Percentiles rank a stretch among this genome's conserved stretches.
phyloP scores from a whole-genome alignment of 2,888 invertebrate species.

The Apamea anceps region DNA sequence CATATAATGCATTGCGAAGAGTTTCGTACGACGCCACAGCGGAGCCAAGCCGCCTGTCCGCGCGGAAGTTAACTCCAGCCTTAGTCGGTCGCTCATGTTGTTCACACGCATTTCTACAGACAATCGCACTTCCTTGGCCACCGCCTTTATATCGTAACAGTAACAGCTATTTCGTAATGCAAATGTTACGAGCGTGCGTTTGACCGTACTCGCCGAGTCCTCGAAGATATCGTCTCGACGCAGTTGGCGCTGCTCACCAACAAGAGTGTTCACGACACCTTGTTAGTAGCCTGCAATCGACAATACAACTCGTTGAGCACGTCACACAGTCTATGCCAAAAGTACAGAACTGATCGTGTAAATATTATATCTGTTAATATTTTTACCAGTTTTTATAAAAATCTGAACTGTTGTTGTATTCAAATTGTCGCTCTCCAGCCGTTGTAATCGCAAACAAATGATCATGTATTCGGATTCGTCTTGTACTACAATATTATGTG shows the following conservation, averaged over 20 bases:
- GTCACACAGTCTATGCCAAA: constrained; percentile 65
- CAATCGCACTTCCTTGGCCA: background rate
- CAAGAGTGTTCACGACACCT: background rate
- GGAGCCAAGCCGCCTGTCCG: background rate
- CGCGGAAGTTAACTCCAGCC: background rate
- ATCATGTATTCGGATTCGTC: constrained; percentile 19
- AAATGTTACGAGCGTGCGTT: background rate
- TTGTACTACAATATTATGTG: constrained; percentile 10
- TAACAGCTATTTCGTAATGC: background rate
- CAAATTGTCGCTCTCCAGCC: constrained; percentile 24
- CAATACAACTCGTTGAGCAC: constrained; percentile 29
- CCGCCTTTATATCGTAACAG: background rate
- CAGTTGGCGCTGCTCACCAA: background rate
- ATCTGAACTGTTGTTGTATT: constrained; percentile 49
- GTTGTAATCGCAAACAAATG: constrained; percentile 12
- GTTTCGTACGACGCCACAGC: background rate
- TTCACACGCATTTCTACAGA: background rate
- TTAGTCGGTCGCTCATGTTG: background rate
- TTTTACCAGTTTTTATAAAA: constrained; percentile 60
- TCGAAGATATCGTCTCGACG: background rate
- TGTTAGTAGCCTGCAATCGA: constrained; percentile 1
- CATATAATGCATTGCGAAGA: background rate
- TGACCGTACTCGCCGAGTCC: background rate
- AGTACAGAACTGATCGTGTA: constrained; percentile 73
- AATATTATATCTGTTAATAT: constrained; percentile 63